Conservation (phyloP, 1,140 invertebrate genomes). For the Lepidurus apus region DNA sequence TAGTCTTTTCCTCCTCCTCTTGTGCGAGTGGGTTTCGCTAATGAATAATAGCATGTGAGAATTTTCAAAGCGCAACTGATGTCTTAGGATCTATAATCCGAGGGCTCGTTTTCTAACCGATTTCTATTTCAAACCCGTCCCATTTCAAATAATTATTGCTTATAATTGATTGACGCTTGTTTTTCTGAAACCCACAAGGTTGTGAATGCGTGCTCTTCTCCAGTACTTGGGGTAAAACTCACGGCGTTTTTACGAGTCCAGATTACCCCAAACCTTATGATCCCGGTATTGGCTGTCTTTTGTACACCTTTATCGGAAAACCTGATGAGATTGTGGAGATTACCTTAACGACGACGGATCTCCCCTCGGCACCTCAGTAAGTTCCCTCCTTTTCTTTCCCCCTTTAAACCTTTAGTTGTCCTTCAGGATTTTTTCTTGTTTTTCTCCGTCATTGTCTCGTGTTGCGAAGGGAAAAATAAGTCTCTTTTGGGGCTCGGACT, state of each 20-base stretch:
- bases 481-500: not conserved
- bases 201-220: constrained; percentile 35
- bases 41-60: too few relatives aligned
- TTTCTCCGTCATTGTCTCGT: not conserved
- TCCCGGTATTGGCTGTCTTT: constrained; percentile 30
- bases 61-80: too few relatives aligned
- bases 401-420: not conserved
- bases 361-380: constrained; percentile 26
- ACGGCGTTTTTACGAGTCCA: constrained; percentile 34
- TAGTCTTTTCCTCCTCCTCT: too few relatives aligned
- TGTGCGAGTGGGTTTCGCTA: too few relatives aligned
- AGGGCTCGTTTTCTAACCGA: too few relatives aligned
- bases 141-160: too few relatives aligned
- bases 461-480: not conserved
- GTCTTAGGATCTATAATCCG: too few relatives aligned
- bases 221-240: constrained; percentile 32
- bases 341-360: constrained; percentile 31
- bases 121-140: too few relatives aligned
- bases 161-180: not conserved
- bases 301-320: constrained; percentile 33
- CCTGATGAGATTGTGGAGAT: constrained; percentile 35
- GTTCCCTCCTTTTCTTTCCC: not conserved
- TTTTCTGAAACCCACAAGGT: constrained; percentile 23
- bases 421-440: not conserved
- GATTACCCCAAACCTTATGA: constrained; percentile 36